Conservation (phyloP, 1,140 invertebrate genomes). For the Thalassaphorura encarpata region DNA sequence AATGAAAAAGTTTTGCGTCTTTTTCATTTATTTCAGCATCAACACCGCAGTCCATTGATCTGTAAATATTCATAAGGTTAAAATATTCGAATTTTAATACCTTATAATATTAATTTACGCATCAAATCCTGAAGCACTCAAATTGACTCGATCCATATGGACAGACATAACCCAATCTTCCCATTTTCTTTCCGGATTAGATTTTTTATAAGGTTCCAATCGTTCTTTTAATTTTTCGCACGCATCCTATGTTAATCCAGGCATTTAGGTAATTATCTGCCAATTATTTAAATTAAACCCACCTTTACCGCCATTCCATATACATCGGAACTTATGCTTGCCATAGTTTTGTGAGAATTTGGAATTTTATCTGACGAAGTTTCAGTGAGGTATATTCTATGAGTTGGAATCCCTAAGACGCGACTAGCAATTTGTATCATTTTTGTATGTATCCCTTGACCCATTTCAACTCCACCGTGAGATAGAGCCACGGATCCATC, state of each 20-base stretch:
- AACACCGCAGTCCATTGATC: too few species aligned
- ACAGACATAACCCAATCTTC: slow-evolving; percentile 72
- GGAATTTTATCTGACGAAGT: slow-evolving; percentile 90
- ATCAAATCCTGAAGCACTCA: slow-evolving; percentile 80
- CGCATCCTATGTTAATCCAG: slow-evolving; percentile 56
- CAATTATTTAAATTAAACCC: too few species aligned
- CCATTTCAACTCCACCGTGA: slow-evolving; percentile 91
- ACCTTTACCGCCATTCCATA: slow-evolving; percentile 89
- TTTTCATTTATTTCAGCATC: too few species aligned
- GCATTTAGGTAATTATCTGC: too few species aligned
- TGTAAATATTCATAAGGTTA: too few species aligned
- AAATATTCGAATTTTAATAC: too few species aligned
- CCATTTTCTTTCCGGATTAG: slow-evolving; percentile 71
- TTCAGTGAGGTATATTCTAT: slow-evolving; percentile 76
- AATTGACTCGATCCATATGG: slow-evolving; percentile 64
- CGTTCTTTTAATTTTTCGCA: slow-evolving; percentile 66
- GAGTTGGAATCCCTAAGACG: slow-evolving; percentile 57
- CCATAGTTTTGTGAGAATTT: slow-evolving; percentile 84
- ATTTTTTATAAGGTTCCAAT: slow-evolving; percentile 62
- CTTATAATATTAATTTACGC: too few species aligned
- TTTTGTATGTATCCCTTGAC: slow-evolving; percentile 90
- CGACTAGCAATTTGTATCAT: slow-evolving; percentile 79
- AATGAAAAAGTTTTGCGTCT: slow-evolving; percentile 59
- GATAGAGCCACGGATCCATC: slow-evolving; percentile 84
- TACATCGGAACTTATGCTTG: slow-evolving; percentile 78